phyloP scores from a whole-genome alignment of 2,797 vertebrate genomes.

The Apogon hyalosoma region DNA sequence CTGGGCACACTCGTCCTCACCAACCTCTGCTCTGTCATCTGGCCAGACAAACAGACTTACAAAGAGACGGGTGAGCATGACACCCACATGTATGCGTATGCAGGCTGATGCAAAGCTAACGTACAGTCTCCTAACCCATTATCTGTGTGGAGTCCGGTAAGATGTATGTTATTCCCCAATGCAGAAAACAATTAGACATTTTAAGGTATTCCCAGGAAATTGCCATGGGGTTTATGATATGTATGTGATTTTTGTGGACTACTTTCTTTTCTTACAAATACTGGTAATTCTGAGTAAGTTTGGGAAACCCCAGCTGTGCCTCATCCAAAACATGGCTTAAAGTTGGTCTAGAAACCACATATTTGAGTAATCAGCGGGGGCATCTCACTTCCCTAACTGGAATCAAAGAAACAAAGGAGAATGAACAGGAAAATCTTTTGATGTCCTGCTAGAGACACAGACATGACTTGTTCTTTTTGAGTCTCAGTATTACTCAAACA shows the following conservation, averaged over 20 bases:
- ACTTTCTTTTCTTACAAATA: slow-evolving; percentile 43
- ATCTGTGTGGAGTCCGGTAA: slow-evolving; percentile 26
- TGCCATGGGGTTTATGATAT: slow-evolving; percentile 22
- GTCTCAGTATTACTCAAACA: slow-evolving; percentile 30
- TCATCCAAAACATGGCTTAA: slow-evolving; percentile 30
- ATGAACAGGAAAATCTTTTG: slow-evolving; percentile 25
- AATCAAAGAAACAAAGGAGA: slow-evolving; percentile 52
- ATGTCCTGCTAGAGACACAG: slow-evolving; percentile 29
- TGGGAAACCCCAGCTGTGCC: slow-evolving; percentile 68
- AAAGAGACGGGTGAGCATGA: slow-evolving; percentile 91
- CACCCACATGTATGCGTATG: neutral
- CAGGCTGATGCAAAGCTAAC: slow-evolving; percentile 25
- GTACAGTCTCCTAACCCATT: slow-evolving; percentile 28
- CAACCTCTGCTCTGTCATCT: slow-evolving; percentile 93
- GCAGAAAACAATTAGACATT: slow-evolving; percentile 27
- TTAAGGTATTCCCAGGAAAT: slow-evolving; percentile 31
- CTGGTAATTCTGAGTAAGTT: slow-evolving; percentile 51
- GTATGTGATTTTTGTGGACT: slow-evolving; percentile 42
- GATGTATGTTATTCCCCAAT: slow-evolving; percentile 24
- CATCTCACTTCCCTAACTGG: slow-evolving; percentile 48
- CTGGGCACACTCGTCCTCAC: slow-evolving; percentile 94
- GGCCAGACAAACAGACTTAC: slow-evolving; percentile 93
- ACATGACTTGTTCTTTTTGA: slow-evolving; percentile 49
- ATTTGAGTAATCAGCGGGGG: slow-evolving; percentile 39
- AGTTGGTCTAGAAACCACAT: slow-evolving; percentile 46